Evolutionary conservation across 2,113 vertebrate species (phyloP), one percentile per base, ranked within the genome.

Genomic region (cattle (Bos taurus)): DNA sequence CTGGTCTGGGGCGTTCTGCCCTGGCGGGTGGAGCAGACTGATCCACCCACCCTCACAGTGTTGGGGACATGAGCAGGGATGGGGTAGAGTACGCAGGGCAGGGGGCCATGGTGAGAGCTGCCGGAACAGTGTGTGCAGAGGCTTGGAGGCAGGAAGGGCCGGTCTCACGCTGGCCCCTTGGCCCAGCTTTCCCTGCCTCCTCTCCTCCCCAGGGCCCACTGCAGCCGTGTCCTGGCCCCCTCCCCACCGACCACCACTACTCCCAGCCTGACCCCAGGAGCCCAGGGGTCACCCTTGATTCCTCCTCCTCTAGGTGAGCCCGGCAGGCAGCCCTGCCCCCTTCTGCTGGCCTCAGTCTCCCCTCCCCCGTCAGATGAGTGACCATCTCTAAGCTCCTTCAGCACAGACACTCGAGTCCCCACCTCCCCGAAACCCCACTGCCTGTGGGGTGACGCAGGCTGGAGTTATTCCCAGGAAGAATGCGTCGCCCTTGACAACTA

Each of bases 401-500:
- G 56, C 83, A 91, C 28, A 19, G 64, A 33, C 12, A 8, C 43
- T 50, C 23, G 40, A 59, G 60, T 50, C 16, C 71, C 6, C 4
- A 46, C 89, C 36, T 94, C 64, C 59, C 60, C 0, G 19, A 96
- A 92, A 77, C 60, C n/a, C 94, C 74, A n/a, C 78, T 46, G 85
- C 80, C 52, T 43, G 12, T 60, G 91, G 52, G 48, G 54, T 84
- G 96, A 88, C 5, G 0, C 21, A 43, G 30, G 54, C 64, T 56
- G 2, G 23, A 86, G 82, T 59, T 85, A 33, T 33, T 77, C 54
- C 16, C 0, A 1, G 64, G 67, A 60, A 96, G 97, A 96, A 93
- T 89, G 94, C 1, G 43, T 96, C 84, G 40, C 83, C 78, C 83
- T 80, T 92, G 92, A 46, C 97, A 95, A 90, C 82, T n/a, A 52